Evolutionary conservation across 2,113 vertebrate genomes (phyloP), one percentile per base, ranked within the genome.

Genomic region (Stegastes partitus): DNA sequence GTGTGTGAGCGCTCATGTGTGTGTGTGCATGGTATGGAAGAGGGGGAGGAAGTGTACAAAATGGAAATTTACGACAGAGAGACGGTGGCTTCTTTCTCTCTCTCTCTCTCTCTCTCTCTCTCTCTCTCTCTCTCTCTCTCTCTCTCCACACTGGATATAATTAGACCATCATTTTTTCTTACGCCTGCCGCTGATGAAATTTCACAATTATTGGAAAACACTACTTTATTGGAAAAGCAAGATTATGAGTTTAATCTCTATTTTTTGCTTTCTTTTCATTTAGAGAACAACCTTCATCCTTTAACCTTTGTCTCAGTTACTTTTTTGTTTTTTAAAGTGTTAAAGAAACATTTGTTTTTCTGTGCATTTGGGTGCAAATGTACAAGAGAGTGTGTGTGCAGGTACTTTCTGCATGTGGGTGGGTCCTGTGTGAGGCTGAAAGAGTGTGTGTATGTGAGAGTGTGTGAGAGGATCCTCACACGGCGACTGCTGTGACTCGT

Each of bases 21-120:
- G 21, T 37, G 71, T 23, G 44, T 74, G 71, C 26, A 56, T 49
- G 78, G 72, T 28, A 37, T 57, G n/a, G n/a, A 50, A 10, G 47
- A 10, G 67, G 39, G 14, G 94, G 95, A 95, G 94, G 95, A 94
- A 96, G 96, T 97, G 95, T 94, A 96, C 95, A 96, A 93, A 97
- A 96, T 96, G 95, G 94, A 96, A 96, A 98, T 98, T 95, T 97
- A 97, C 96, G 96, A 94, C 93, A 91, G 95, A 94, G 95, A 94
- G 94, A 94, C 93, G 28, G 93, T 92, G 94, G 95, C 92, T 93
- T 95, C 96, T 95, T 84, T 91, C 81, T 95, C 94, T 28, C 94
- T 95, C 94, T 93, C 94, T n/a, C n/a, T n/a, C n/a, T n/a, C n/a
- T n/a, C n/a, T n/a, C n/a, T n/a, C n/a, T n/a, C n/a, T n/a, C n/a